Percentiles rank a stretch among this genome's conserved stretches.
Conservation (phyloP, 2,113 vertebrate genomes). For the Camelus dromedarius region DNA sequence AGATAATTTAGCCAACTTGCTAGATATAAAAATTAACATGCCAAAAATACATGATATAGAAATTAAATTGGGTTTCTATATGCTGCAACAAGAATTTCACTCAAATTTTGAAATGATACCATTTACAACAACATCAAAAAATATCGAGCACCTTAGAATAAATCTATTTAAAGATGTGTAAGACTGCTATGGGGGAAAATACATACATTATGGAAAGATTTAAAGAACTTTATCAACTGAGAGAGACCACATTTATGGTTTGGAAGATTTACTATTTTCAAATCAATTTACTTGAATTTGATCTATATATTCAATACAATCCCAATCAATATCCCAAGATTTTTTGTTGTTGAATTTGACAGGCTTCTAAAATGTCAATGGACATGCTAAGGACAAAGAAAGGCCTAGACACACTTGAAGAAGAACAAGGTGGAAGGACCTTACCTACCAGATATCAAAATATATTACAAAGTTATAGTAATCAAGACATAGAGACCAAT, state of each 20-base stretch:
- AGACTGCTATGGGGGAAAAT: neutral
- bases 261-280: neutral
- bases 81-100: neutral
- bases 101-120: neutral
- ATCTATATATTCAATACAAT: neutral
- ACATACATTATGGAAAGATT: neutral
- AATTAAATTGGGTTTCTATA: neutral
- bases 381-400: neutral
- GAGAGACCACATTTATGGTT: neutral
- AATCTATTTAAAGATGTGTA: neutral
- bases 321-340: neutral
- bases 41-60: neutral
- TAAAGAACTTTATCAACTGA: conserved; percentile 1
- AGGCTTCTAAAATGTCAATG: neutral
- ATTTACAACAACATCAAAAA: neutral
- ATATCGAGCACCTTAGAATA: neutral
- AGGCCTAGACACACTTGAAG: neutral
- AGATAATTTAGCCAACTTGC: neutral
- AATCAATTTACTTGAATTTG: neutral
- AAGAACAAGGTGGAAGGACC: neutral
- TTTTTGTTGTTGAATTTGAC: neutral
- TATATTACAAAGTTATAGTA: neutral
- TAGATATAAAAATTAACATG: neutral
- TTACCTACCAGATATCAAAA: neutral
- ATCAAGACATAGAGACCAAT: neutral